Evolutionary conservation across 2,113 vertebrate species (phyloP), one percentile per base, ranked within the genome.

Genomic region (Anseranas semipalmata): DNA sequence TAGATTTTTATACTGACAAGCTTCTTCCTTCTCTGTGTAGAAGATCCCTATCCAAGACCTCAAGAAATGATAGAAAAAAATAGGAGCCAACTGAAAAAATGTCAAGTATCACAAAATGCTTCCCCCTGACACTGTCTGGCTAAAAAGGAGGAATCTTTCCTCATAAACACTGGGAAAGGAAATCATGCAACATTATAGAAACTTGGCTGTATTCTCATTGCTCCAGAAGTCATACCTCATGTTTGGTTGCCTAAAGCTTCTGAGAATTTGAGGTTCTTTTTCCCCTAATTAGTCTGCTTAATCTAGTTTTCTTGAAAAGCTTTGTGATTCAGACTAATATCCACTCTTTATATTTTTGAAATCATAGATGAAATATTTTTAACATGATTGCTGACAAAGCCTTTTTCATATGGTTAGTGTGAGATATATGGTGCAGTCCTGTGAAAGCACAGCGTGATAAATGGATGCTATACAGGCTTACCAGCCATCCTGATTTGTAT

Each of bases 401-500:
- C 43, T 55, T 48, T 50, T 87, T 90, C 59, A 79, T 66, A 72
- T 13, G 35, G 58, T 70, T 63, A 76, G 19, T 18, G 50, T 50
- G 46, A 95, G 53, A 90, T 94, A 32, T 17, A 63, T 35, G 60
- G 13, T 74, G 58, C 43, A 63, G 87, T 33, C 46, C 53, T 24
- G 30, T n/a, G 35, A 53, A 96, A 85, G 53, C 32, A 12, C 53
- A 62, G 72, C 0, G 12, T 70, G 90, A 94, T 90, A 19, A 86
- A 92, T 89, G 77, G 50, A 76, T 80, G 71, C 48, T 62, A 53
- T 21, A 32, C 39, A 46, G 52, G 30, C 37, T 87, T 65, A 60
- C 43, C 76, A 93, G 50, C 15, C 88, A 67, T 32, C 35, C 93
- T 95, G 81, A 91, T 97, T 93, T 95, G 93, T 96, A 97, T 95